Evolutionary conservation across 2,113 vertebrate genomes (phyloP), one percentile per base, ranked within the genome.

Genomic region (Ibidorhyncha struthersii): DNA sequence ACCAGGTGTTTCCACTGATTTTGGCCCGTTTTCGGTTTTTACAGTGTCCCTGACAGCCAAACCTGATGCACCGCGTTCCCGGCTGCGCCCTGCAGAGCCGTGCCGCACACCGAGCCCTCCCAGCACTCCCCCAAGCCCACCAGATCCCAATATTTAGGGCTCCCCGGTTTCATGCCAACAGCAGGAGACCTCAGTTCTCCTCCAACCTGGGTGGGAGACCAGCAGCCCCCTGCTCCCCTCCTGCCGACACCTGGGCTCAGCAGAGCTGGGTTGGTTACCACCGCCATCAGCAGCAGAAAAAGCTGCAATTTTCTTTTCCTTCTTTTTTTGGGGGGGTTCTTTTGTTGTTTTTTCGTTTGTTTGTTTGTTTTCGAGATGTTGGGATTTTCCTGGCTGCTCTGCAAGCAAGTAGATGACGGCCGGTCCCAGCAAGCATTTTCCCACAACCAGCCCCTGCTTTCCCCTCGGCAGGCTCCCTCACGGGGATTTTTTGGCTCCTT

Each of bases 51-150:
- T 34, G 52, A 9, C 4, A n/a, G 76, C 32, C 72, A 10, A 40
- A 36, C 36, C 21, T 1, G n/a, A 8, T 0, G 1, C 5, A 3
- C 1, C 0, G 0, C 2, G 12, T 3, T 71, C 52, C 12, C 1
- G 0, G 26, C 5, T 0, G 34, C 19, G 67, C 36, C 41, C 56
- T 26, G n/a, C 50, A 16, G 86, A 27, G 78, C 67, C 1, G 8
- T 27, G 45, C 41, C 41, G 3, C 5, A 1, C 41, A 4, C 56
- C 0, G 1, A 82, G 13, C 9, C 8, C 79, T 25, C 61, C n/a
- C 50, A 6, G 82, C 30, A 9, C 5, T 0, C 25, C 36, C 36
- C 6, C 29, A 52, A 2, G 8, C 45, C 45, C 1, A 0, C 38
- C 38, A 8, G 20, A 13, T 8, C 70, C 34, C 8, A 8, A 1